These are phyloP conservation scores for Drosophila quasianomalipes DNA, from an alignment of 2,888 invertebrate genomes.

Conservation along the genomic window DNA sequence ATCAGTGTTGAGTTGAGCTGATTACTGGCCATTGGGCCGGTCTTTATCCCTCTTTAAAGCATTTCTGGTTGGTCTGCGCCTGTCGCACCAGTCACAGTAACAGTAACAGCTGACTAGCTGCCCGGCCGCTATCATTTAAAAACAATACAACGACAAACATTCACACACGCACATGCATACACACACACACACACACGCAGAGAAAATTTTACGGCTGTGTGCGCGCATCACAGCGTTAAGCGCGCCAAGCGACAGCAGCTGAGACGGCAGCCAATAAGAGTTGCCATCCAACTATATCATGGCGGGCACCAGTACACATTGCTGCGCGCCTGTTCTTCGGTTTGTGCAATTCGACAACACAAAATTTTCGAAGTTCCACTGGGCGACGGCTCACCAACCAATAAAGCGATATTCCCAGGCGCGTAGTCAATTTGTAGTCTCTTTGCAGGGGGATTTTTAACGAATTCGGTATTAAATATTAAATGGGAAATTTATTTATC, in stretches of 20 bases:
- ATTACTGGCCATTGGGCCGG: slow-evolving; percentile 69
- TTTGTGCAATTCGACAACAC: slow-evolving; percentile 86
- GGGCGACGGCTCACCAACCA: slow-evolving; percentile 80
- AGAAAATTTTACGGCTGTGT: slow-evolving; percentile 37
- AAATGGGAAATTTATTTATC: background rate
- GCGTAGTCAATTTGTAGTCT: slow-evolving; percentile 29
- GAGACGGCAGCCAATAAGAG: slow-evolving; percentile 83
- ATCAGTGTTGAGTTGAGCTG: slow-evolving; percentile 44
- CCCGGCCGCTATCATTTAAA: slow-evolving; percentile 73
- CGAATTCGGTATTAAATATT: no score
- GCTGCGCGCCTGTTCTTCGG: slow-evolving; percentile 82
- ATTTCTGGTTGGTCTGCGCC: slow-evolving; percentile 82
- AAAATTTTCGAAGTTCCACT: slow-evolving; percentile 85
- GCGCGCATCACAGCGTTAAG: slow-evolving; percentile 48
- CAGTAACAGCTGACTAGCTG: slow-evolving; percentile 74
- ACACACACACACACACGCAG: slow-evolving; percentile 7
- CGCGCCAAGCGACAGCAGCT: slow-evolving; percentile 67
- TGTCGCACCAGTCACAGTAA: slow-evolving; percentile 79
- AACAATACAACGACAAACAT: slow-evolving; percentile 55
- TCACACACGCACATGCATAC: background rate
- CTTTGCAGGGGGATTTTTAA: background rate
- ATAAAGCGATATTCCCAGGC: slow-evolving; percentile 74
- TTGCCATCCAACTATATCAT: slow-evolving; percentile 84
- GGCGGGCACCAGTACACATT: slow-evolving; percentile 61
- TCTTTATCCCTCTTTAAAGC: slow-evolving; percentile 78